Base-by-base conservation (phyloP, 1,140 invertebrate genomes). In the Calephelis virginiensis region DNA sequence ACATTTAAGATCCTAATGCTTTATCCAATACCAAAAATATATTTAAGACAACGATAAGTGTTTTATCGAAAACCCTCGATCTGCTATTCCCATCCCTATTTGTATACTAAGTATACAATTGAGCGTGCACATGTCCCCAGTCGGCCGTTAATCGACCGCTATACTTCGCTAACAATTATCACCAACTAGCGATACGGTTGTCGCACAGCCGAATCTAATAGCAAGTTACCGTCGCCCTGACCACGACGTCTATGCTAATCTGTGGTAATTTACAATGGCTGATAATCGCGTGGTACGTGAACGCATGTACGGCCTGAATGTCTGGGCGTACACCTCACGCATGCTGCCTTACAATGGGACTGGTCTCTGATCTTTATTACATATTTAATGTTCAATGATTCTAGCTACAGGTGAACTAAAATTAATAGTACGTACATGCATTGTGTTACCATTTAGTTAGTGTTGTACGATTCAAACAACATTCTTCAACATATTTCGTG, bases 281-380 rank as follows among this genome's bases (percentile, higher is more conserved):
- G 84, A 87, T 89, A 88, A 90, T 90, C 86, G 86, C 85, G 82
- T 86, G 64, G 85, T 86, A 89, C 88, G 88, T 90, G 86, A 84
- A 76, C 75, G 78, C 82, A 84, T 90, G 85, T 83, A 78, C 75
- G 73, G 68, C 74, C 72, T 76, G 76, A 74, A 77, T 81, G 72
- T 72, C 69, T 76, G 69, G 72, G 67, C 80, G 75, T 82, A 71
- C 69, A 64, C 46, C 73, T 70, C 72, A 77, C 77, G 76, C 76
- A 71, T 64, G 56, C 9, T 74, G 81, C 73, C 73, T 81, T 70
- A 72, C 69, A 79, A 78, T 80, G 77, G 70, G 72, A 75, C 73
- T 77, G 75, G 73, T 71, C 66, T 64, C 74, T 78, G 82, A 85
- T 87, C 76, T 77, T 81, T 78, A 75, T 72, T 66, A 74, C 72